These are phyloP conservation scores for Neosilurus mollespiculum DNA, from an alignment of 2,797 vertebrate genomes.

Conservation along the genomic window DNA sequence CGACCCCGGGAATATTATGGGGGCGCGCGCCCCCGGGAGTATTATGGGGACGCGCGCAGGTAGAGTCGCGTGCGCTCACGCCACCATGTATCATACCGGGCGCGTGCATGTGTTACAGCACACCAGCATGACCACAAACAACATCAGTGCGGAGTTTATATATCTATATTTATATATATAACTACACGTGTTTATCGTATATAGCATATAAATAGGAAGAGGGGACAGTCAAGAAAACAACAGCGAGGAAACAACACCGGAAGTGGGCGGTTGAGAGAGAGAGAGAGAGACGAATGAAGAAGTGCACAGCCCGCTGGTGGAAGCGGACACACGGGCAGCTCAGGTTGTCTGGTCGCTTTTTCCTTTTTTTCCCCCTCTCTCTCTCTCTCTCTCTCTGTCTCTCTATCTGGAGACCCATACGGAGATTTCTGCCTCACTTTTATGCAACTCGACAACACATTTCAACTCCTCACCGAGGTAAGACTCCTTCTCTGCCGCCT, in stretches of 20 bases:
- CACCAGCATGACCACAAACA: background rate
- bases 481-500: slow-evolving; percentile 33
- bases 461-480: slow-evolving; percentile 64
- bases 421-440: slow-evolving; percentile 57
- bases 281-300: slow-evolving; percentile 23
- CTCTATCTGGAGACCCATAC: slow-evolving; percentile 52
- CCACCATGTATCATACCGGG: background rate
- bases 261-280: slow-evolving; percentile 68
- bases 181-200: background rate
- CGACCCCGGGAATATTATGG: background rate
- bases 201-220: background rate
- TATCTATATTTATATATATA: no score
- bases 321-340: slow-evolving; percentile 57
- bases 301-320: slow-evolving; percentile 60
- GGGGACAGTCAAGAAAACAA: background rate
- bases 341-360: background rate
- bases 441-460: slow-evolving; percentile 63
- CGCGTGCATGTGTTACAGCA: background rate
- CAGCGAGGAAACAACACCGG: slow-evolving; percentile 60
- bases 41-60: background rate
- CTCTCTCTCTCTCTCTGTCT: slow-evolving; percentile 36
- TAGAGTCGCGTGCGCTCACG: background rate
- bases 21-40: background rate
- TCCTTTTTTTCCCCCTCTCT: slow-evolving; percentile 7
- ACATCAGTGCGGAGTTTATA: background rate